A percentile compares a stretch with the other conserved stretches of the same genome.
Evolutionary conservation across 2,888 invertebrate genomes (phyloP).

Genomic region (Gasteruption jaculator): DNA sequence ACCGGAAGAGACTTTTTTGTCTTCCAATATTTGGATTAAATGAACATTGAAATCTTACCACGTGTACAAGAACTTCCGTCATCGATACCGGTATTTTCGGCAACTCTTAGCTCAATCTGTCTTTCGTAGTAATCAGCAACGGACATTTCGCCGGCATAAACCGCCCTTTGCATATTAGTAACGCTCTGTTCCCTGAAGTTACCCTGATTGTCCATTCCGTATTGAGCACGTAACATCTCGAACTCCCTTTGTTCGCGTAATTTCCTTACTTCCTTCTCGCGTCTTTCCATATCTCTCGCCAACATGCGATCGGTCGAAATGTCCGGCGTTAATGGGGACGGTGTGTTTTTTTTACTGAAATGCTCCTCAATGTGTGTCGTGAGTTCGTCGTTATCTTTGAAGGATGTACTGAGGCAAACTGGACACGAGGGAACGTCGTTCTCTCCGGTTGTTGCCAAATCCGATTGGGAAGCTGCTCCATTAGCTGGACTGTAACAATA

Average conservation of each 20-base stretch:
- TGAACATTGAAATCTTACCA: slow-evolving; percentile 52
- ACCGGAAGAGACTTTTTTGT: no score
- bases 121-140: slow-evolving; percentile 82
- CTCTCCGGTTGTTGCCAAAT: slow-evolving; percentile 41
- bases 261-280: slow-evolving; percentile 65
- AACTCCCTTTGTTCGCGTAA: slow-evolving; percentile 77
- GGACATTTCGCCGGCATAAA: slow-evolving; percentile 80
- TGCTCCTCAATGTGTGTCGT: slow-evolving; percentile 77
- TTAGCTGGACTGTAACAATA: slow-evolving; percentile 40
- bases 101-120: slow-evolving; percentile 69
- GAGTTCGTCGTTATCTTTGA: slow-evolving; percentile 57
- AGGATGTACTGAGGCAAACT: slow-evolving; percentile 50
- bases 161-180: slow-evolving; percentile 76
- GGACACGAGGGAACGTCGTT: slow-evolving; percentile 49
- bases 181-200: slow-evolving; percentile 75
- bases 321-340: slow-evolving; percentile 52
- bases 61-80: slow-evolving; percentile 78
- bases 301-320: slow-evolving; percentile 53
- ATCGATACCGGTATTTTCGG: slow-evolving; percentile 75
- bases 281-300: slow-evolving; percentile 56
- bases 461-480: slow-evolving; percentile 39
- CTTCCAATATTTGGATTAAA: no score
- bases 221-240: slow-evolving; percentile 74
- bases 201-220: slow-evolving; percentile 86
- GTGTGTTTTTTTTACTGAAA: slow-evolving; percentile 56